Percentiles rank a stretch among this genome's conserved stretches.
Conservation (phyloP, 2,113 vertebrate genomes). For the Diglossa brunneiventris region DNA sequence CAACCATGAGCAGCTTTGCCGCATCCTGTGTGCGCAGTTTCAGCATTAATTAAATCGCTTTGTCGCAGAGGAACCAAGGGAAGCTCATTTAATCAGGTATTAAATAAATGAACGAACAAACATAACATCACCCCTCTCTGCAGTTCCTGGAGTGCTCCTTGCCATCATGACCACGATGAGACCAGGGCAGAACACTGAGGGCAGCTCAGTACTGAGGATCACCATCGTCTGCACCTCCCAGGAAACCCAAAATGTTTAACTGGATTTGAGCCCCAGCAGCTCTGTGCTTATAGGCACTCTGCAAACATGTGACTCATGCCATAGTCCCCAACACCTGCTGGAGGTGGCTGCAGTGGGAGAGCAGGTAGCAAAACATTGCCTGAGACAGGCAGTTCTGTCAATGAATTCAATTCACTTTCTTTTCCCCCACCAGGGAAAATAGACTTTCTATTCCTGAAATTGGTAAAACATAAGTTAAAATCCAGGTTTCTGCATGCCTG, state of each 20-base stretch:
- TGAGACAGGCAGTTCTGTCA: neutral
- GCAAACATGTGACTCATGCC: neutral
- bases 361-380: neutral
- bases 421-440: fast-evolving
- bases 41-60: neutral
- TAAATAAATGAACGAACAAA: neutral
- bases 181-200: neutral
- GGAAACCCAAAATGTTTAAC: neutral
- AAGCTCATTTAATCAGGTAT: neutral
- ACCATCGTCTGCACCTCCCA: neutral
- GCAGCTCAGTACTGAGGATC: no score
- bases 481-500: neutral
- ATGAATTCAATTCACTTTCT: neutral
- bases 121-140: neutral
- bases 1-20: neutral
- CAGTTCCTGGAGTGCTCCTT: neutral
- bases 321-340: neutral
- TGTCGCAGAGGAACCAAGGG: neutral
- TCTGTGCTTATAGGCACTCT: neutral
- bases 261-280: neutral
- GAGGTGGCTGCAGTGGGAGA: neutral
- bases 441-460: neutral
- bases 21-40: fast-evolving
- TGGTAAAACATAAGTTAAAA: neutral
- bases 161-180: fast-evolving